Base-by-base conservation (phyloP, 1,140 invertebrate species). In the Ptiloglossa arizonensis region DNA sequence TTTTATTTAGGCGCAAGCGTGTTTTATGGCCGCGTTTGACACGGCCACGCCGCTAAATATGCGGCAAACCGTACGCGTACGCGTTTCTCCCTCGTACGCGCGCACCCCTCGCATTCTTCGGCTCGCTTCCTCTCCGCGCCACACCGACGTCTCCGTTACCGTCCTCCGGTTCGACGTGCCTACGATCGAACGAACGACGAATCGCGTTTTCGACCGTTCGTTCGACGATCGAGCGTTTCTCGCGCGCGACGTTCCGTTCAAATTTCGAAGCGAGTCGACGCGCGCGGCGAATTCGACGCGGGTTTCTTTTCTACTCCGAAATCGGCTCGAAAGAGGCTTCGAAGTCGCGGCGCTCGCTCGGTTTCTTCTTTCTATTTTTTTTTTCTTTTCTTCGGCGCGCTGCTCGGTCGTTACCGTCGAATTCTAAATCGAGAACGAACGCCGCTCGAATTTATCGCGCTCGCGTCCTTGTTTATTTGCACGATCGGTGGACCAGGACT, bases 1-100 rank as follows among this genome's bases (percentile, higher is more conserved):
- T 87, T 90, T 90, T 90, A 89, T 90, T 90, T 88, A 87, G 83
- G 80, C 88, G 83, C 87, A 87, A 88, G 82, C 88, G 80, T 90
- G 85, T 89, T 90, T 90, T 89, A 89, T 89, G 89, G 86, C 75
- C 85, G 64, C 85, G 85, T 83, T 83, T 79, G 82, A 81, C 82
- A 83, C 68, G 81, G 86, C 59, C 75, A 54, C 69, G 71, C 83
- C 68, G 86, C 82, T 89, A 88, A 89, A 88, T 87, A 87, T 86
- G 85, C 81, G 81, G 56, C 86, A 86, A 52, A 60, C 73, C 62
- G 60, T 22, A 27, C 66, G 80, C 80, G 76, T 77, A 70, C 27
- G 68, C 67, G 17, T 64, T 29, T 50, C 22, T 17, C 35, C 44
- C 19, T 22, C 59, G 17, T 6, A 4, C 46, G 17, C 29, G 32